These are phyloP conservation scores for Aporrectodea caliginosa DNA, from an alignment of 1,140 invertebrate species.

Conservation along the genomic window DNA sequence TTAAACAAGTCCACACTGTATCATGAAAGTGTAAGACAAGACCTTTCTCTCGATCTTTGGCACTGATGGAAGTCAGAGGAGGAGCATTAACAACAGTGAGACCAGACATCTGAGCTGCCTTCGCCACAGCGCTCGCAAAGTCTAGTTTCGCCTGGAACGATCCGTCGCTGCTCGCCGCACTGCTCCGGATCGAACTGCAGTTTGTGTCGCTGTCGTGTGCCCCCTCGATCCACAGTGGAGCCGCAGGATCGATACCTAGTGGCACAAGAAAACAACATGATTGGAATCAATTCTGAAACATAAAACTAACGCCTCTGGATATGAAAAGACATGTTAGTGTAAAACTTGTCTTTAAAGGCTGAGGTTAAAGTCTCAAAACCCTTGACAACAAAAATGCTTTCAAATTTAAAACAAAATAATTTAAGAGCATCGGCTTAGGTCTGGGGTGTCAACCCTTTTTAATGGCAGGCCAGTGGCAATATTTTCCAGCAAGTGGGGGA, in stretches of 20 bases:
- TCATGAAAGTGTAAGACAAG: constrained; percentile 35
- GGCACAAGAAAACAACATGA: not conserved
- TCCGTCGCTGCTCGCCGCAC: constrained; percentile 51
- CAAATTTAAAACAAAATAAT: too few species aligned
- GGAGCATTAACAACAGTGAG: not conserved
- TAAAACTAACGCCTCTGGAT: too few species aligned
- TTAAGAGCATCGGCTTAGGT: too few species aligned
- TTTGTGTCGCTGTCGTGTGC: constrained; percentile 49
- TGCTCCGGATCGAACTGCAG: constrained; percentile 48
- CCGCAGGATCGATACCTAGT: not conserved
- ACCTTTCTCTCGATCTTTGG: constrained; percentile 38
- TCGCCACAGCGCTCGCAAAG: constrained; percentile 56
- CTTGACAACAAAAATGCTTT: too few species aligned
- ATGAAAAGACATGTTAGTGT: too few species aligned
- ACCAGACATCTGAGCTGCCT: constrained; percentile 45
- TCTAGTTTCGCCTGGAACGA: constrained; percentile 57
- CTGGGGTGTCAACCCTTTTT: too few species aligned
- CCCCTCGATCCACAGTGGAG: not conserved
- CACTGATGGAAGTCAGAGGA: constrained; percentile 26
- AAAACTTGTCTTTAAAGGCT: too few species aligned
- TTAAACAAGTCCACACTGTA: not conserved
- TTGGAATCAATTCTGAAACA: too few species aligned
- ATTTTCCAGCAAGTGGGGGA: too few species aligned
- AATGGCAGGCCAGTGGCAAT: too few species aligned
- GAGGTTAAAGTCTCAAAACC: too few species aligned